Evolutionary conservation across 2,888 invertebrate species (phyloP).

Genomic region (Coronaproctus castanopsis): DNA sequence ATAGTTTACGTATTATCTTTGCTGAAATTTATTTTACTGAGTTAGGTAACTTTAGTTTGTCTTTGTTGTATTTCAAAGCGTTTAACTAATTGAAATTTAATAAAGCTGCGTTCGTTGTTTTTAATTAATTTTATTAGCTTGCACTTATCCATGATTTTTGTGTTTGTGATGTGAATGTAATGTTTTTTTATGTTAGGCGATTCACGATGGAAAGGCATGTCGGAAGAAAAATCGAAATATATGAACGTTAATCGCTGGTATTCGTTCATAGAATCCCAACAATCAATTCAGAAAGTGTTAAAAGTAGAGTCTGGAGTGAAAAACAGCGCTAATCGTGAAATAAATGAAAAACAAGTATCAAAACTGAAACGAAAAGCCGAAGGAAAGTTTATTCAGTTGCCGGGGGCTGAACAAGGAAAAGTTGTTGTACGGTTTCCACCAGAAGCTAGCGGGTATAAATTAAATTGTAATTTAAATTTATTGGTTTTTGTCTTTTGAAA

Average conservation of each 20-base stretch:
- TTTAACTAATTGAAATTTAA: not conserved
- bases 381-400: slow-evolving; percentile 91
- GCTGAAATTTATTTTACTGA: not conserved
- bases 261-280: slow-evolving; percentile 9
- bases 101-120: not conserved
- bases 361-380: slow-evolving; percentile 43
- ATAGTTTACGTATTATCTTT: too few species aligned
- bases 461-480: too few species aligned
- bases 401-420: slow-evolving; percentile 91
- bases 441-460: slow-evolving; percentile 91
- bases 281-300: not conserved
- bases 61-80: not conserved
- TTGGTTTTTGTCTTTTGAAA: too few species aligned
- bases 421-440: slow-evolving; percentile 98
- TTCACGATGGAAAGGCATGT: not conserved
- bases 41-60: not conserved
- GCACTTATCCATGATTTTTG: too few species aligned
- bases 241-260: slow-evolving; percentile 9
- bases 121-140: not conserved
- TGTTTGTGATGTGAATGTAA: too few species aligned
- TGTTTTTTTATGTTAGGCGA: not conserved
- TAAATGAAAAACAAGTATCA: not conserved
- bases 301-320: not conserved
- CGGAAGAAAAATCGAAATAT: not conserved
- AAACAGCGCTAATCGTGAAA: not conserved